A percentile compares a stretch with the other conserved stretches of the same genome.
phyloP scores from a whole-genome alignment of 2,888 invertebrate species.

The Actias luna region DNA sequence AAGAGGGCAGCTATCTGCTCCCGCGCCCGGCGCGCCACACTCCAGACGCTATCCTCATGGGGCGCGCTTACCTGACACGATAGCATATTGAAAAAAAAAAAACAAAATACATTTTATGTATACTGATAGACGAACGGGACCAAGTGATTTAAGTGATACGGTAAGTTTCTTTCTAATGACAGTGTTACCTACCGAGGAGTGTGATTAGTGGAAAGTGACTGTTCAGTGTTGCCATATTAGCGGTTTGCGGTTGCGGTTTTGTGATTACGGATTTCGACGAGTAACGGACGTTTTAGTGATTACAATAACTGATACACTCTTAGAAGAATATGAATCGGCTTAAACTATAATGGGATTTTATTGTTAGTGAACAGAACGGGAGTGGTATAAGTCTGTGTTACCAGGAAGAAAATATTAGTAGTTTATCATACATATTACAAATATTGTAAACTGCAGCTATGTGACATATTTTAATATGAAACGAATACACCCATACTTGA shows the following conservation, averaged over 20 bases:
- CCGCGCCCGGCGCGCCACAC: conserved; percentile 76
- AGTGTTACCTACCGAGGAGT: conserved; percentile 64
- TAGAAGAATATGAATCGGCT: not conserved
- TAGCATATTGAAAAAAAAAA: conserved; percentile 63
- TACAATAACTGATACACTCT: conserved; percentile 11
- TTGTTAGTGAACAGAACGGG: conserved; percentile 30
- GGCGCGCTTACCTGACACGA: conserved; percentile 76
- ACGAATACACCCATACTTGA: not conserved
- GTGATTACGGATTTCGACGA: conserved; percentile 48
- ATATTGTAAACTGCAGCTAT: not conserved
- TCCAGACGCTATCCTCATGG: conserved; percentile 76
- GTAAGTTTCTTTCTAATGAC: conserved; percentile 68
- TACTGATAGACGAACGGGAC: conserved; percentile 66
- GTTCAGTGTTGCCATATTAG: conserved; percentile 63
- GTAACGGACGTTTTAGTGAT: conserved; percentile 49
- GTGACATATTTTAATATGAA: not conserved
- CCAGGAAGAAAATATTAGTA: conserved; percentile 44
- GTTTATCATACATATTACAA: not conserved
- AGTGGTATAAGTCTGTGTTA: conserved; percentile 58
- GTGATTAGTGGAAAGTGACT: conserved; percentile 72
- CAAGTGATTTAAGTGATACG: conserved; percentile 80
- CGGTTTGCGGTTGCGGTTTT: conserved; percentile 43
- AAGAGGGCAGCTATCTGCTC: conserved; percentile 67
- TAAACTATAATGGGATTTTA: conserved; percentile 2
- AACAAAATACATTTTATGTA: conserved; percentile 63